Evolutionary conservation across 1,140 invertebrate species (phyloP).

Genomic region (Caenorhabditis remanei): DNA sequence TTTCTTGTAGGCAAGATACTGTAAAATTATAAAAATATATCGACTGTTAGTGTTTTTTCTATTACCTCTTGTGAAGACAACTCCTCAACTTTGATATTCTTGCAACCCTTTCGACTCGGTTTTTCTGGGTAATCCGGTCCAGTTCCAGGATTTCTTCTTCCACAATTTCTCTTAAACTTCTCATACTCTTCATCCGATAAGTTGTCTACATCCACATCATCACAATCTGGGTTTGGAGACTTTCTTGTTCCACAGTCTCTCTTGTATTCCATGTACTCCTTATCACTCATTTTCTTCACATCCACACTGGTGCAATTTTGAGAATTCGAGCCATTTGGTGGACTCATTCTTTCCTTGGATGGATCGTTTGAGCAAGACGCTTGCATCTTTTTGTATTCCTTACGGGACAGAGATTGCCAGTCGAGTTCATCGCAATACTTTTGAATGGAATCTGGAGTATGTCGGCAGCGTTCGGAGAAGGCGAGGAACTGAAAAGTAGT

Average conservation of each 20-base stretch:
- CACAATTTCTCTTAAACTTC: neutral
- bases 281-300: neutral
- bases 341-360: neutral
- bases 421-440: neutral
- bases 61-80: neutral
- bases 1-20: neutral
- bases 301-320: neutral
- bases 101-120: neutral
- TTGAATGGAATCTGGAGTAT: neutral
- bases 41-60: neutral
- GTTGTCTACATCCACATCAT: neutral
- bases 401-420: neutral
- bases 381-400: neutral
- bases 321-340: too few relatives aligned
- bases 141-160: neutral
- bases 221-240: neutral
- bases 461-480: neutral
- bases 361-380: neutral
- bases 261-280: neutral
- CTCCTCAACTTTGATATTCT: neutral
- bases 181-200: constrained; percentile 14
- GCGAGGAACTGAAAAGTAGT: neutral
- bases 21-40: neutral
- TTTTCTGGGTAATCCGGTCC: neutral
- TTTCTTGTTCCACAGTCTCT: neutral